Evolutionary conservation across 2,888 invertebrate genomes (phyloP).

Genomic region (Trachelus tabidus): DNA sequence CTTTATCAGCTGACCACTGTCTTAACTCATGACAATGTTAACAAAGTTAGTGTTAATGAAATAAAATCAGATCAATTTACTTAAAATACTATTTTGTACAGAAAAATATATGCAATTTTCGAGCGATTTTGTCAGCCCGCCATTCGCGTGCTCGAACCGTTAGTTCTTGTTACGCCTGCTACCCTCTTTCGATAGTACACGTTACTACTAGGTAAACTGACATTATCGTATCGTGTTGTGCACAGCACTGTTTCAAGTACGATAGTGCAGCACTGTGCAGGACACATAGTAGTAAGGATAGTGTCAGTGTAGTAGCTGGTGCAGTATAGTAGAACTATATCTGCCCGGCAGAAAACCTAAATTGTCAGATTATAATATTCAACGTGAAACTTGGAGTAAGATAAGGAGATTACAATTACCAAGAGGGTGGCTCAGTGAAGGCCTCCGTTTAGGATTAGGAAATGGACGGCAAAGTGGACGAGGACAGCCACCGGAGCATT

Average conservation of each 20-base stretch:
- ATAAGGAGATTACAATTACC: neutral
- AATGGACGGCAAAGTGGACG: constrained; percentile 60
- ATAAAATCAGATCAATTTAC: neutral
- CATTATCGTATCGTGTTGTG: neutral
- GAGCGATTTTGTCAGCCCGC: neutral
- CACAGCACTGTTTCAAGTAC: too few species aligned
- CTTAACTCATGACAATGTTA: neutral
- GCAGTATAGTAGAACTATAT: neutral
- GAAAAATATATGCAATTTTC: neutral
- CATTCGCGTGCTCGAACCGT: neutral
- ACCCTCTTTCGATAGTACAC: too few species aligned
- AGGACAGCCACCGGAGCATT: constrained; percentile 54
- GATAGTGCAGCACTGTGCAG: too few species aligned
- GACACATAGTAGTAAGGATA: too few species aligned
- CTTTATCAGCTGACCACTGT: neutral
- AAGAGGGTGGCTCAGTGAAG: neutral
- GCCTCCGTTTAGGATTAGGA: constrained; percentile 17
- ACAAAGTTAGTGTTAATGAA: neutral
- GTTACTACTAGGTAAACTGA: too few species aligned
- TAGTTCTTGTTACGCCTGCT: too few species aligned
- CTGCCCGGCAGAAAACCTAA: neutral
- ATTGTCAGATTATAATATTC: neutral
- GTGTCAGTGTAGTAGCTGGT: neutral
- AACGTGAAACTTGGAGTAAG: neutral
- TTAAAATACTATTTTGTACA: neutral